Percentiles rank a stretch among this genome's conserved stretches.
phyloP scores from a whole-genome alignment of 2,113 vertebrate species.

The Synchiropus splendidus region DNA sequence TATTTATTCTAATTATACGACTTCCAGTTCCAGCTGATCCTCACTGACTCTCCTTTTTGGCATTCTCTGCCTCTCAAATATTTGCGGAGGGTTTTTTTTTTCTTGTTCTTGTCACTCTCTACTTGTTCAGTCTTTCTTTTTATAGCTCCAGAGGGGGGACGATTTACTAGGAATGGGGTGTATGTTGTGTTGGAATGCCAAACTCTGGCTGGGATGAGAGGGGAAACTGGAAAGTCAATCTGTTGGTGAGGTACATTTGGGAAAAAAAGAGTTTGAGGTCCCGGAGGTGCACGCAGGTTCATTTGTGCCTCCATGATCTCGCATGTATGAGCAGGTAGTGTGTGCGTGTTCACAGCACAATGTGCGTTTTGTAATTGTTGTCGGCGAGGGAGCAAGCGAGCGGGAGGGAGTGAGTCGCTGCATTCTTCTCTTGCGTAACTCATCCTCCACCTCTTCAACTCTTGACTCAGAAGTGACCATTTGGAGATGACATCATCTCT shows the following conservation, averaged over 20 bases:
- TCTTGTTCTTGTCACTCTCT: slow-evolving; percentile 8
- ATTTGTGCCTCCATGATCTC: too few species aligned
- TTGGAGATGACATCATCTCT: too few species aligned
- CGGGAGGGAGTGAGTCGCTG: too few species aligned
- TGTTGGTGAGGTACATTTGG: not conserved
- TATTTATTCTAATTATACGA: slow-evolving; percentile 69
- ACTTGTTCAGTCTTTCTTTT: slow-evolving; percentile 13
- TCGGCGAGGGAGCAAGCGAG: too few species aligned
- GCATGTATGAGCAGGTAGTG: too few species aligned
- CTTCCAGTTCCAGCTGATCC: slow-evolving; percentile 50
- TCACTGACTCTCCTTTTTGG: slow-evolving; percentile 31
- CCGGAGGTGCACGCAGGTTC: too few species aligned
- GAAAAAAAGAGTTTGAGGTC: too few species aligned
- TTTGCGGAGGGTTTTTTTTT: slow-evolving; percentile 18
- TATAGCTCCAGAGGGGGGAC: slow-evolving; percentile 12
- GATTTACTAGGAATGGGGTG: slow-evolving; percentile 28
- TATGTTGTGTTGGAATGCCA: slow-evolving; percentile 7
- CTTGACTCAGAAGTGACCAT: too few species aligned
- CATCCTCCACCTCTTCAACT: too few species aligned
- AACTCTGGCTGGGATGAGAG: not conserved
- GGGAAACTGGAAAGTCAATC: not conserved
- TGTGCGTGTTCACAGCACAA: too few species aligned
- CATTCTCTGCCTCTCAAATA: slow-evolving; percentile 13
- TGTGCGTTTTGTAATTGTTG: too few species aligned
- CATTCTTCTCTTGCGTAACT: too few species aligned